Evolutionary conservation across 1,140 invertebrate genomes (phyloP).

Genomic region (Lasioglossum baleicum): DNA sequence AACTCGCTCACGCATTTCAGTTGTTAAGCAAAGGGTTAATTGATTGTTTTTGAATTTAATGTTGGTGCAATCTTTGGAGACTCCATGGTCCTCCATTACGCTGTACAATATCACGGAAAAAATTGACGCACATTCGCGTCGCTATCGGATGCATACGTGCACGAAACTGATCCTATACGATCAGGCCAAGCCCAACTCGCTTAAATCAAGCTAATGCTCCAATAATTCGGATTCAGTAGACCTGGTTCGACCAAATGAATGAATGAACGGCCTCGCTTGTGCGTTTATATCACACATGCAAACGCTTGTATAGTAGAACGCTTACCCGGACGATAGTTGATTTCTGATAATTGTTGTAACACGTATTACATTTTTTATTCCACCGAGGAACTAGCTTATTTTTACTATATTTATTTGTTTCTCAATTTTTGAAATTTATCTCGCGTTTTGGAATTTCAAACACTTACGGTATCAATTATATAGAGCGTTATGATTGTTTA

Average conservation of each 20-base stretch:
- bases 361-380: background rate
- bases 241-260: conserved; percentile 64
- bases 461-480: no score
- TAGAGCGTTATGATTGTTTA: no score
- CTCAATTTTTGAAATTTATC: no score
- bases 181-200: conserved; percentile 72
- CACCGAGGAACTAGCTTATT: no score
- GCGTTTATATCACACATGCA: conserved; percentile 37
- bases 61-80: background rate
- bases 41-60: no score
- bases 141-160: conserved; percentile 25
- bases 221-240: conserved; percentile 73
- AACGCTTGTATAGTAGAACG: conserved; percentile 14
- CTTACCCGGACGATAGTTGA: conserved; percentile 8
- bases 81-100: background rate
- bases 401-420: no score
- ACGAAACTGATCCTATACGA: conserved; percentile 35
- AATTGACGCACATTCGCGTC: conserved; percentile 7
- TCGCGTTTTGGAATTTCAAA: no score
- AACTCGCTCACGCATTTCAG: no score
- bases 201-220: conserved; percentile 79
- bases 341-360: conserved; percentile 3
- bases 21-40: no score
- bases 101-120: background rate
- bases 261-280: conserved; percentile 64